Evolutionary conservation across 2,888 invertebrate species (phyloP).

Genomic region (Melanophora roralis): DNA sequence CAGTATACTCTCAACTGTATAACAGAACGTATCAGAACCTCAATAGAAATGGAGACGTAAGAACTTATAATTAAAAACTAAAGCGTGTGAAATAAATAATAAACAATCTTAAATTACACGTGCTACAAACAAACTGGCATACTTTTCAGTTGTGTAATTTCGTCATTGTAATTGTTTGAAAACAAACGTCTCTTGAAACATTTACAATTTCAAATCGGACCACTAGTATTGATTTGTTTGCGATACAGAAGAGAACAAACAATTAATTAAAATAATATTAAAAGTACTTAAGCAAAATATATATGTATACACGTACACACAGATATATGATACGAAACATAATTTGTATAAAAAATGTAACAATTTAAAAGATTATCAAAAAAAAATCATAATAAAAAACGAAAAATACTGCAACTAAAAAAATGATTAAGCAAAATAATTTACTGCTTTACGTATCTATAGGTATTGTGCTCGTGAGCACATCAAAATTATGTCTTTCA

Average conservation of each 20-base stretch:
- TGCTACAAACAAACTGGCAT: not conserved
- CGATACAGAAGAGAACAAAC: not conserved
- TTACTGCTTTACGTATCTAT: slow-evolving; percentile 5
- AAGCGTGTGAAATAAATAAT: not conserved
- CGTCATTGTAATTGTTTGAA: slow-evolving; percentile 1
- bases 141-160: not conserved
- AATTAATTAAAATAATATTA: not conserved
- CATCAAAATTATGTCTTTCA: slow-evolving; percentile 23
- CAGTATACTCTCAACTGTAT: slow-evolving; percentile 42
- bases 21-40: slow-evolving; percentile 11
- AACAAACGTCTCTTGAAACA: slow-evolving; percentile 24
- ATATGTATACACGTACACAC: no score
- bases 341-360: not conserved
- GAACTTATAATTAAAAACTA: not conserved
- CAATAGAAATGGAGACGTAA: not conserved
- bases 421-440: slow-evolving; percentile 16
- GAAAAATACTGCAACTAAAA: not conserved
- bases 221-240: slow-evolving; percentile 15
- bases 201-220: slow-evolving; percentile 9
- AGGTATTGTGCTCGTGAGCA: not conserved
- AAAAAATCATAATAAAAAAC: not conserved
- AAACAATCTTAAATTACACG: slow-evolving; percentile 3
- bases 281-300: not conserved
- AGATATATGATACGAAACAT: not conserved
- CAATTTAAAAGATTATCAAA: slow-evolving; percentile 1